phyloP scores from a whole-genome alignment of 2,797 vertebrate genomes.

The Melanotaenia pygmaea region DNA sequence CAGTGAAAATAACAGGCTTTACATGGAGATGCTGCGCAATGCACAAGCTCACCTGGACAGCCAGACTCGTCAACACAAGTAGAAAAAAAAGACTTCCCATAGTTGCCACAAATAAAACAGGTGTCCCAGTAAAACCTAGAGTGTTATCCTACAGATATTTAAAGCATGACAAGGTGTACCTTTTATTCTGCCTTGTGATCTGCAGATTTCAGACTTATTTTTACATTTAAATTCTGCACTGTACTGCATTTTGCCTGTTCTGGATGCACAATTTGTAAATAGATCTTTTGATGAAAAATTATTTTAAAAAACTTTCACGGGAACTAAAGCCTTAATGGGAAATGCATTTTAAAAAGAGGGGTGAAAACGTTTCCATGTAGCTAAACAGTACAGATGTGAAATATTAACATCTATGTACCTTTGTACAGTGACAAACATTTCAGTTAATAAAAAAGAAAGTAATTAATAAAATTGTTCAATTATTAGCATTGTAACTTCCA shows the following conservation, averaged over 20 bases:
- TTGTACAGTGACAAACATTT: too few relatives aligned
- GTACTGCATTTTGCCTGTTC: not conserved
- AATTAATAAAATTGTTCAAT: not conserved
- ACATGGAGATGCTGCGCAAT: constrained; percentile 78
- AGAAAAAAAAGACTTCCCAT: constrained; percentile 6
- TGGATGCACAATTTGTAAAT: not conserved
- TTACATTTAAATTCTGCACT: constrained; percentile 1
- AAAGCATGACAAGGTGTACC: not conserved
- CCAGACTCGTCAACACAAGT: constrained; percentile 53
- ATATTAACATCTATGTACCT: not conserved
- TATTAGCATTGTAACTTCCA: not conserved
- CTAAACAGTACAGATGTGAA: too few relatives aligned
- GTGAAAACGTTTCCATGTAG: too few relatives aligned
- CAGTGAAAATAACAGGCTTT: constrained; percentile 76
- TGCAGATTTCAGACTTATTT: not conserved
- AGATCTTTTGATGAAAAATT: not conserved
- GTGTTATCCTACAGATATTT: not conserved
- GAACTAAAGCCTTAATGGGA: not conserved
- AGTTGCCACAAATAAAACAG: not conserved
- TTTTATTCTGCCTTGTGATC: not conserved
- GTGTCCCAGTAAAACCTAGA: not conserved
- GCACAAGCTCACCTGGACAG: constrained; percentile 72
- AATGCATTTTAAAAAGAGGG: not conserved
- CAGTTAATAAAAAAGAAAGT: not conserved
- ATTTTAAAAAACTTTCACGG: not conserved